Evolutionary conservation across 2,888 invertebrate species (phyloP), one percentile per base, ranked within the genome.

Genomic region (Stenurella melanura): DNA sequence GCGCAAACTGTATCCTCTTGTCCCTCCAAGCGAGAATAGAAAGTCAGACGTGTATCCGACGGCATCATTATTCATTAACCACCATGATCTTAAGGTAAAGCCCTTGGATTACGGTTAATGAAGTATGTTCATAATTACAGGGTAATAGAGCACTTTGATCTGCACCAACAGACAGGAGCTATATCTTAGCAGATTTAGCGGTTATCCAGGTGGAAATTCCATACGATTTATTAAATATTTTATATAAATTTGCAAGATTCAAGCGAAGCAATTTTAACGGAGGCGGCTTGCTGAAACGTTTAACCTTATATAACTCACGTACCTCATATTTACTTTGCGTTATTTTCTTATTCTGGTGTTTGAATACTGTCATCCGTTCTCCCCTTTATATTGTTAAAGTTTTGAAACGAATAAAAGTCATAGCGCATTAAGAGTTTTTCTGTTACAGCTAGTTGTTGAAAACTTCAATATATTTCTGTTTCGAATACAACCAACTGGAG

Each of bases 41-140:
- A 63, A 38, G 38, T 26, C 6, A 56, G 21, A 15, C 56, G 1
- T 34, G 56, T 56, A 56, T 68, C 50, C 30, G 17, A 21, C 21
- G 42, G 56, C 68, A 42, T 70, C 58, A 58, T 56, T 68, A 70
- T 42, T 70, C 70, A 70, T 60, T 70, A 58, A 70, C 57, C 58
- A 38, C 64, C 64, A 64, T 42, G 64, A 64, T 64, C 64, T 34
- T 64, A 64, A 63, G 64, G 64, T 38, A 42, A 64, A 64, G 64
- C 64, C 64, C n/a, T 70, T 18, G 70, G 70, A 70, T 70, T 70
- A 70, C 70, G 38, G 70, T 70, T 58, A 70, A 70, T 70, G 70
- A 70, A 70, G 70, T 70, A 70, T 70, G 70, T 34, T 42, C 34
- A 30, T 69, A 69, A 70, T 70, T 70, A 58, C 60, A 12, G 17